These are phyloP conservation scores for Hypomecis punctinalis DNA, from an alignment of 2,888 invertebrate species.

Conservation along the genomic window DNA sequence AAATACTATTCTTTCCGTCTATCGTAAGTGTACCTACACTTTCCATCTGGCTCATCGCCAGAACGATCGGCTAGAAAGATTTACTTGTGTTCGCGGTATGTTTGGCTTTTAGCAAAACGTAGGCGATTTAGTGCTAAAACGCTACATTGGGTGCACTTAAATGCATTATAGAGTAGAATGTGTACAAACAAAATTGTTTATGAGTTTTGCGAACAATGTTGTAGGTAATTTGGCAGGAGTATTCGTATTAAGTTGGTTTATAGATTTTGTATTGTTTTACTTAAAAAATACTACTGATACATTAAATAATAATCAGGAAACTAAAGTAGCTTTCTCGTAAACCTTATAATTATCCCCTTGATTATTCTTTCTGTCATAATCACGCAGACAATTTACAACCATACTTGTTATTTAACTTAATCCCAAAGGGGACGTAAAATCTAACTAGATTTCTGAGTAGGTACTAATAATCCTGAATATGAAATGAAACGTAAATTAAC, in stretches of 20 bases:
- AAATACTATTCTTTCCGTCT: constrained; percentile 22
- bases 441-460: constrained; percentile 14
- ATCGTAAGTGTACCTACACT: constrained; percentile 27
- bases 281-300: no score
- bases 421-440: constrained; percentile 28
- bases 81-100: constrained; percentile 14
- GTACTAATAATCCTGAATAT: constrained; percentile 5
- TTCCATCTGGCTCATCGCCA: constrained; percentile 28
- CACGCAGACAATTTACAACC: constrained; percentile 28
- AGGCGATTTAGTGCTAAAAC: constrained; percentile 6
- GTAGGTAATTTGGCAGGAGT: constrained; percentile 1
- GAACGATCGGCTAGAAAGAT: constrained; percentile 8
- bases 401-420: constrained; percentile 27
- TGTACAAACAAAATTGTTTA: constrained; percentile 6
- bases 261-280: no score
- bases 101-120: constrained; percentile 16
- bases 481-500: constrained; percentile 4
- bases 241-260: no score
- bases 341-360: no score
- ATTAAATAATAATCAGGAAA: no score
- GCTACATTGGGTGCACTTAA: constrained; percentile 13
- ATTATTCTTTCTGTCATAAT: constrained; percentile 7
- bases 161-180: constrained; percentile 10
- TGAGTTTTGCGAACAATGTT: not conserved
- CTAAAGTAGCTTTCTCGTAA: no score